phyloP scores from a whole-genome alignment of 2,113 vertebrate species.

The Erpornis zantholeuca region DNA sequence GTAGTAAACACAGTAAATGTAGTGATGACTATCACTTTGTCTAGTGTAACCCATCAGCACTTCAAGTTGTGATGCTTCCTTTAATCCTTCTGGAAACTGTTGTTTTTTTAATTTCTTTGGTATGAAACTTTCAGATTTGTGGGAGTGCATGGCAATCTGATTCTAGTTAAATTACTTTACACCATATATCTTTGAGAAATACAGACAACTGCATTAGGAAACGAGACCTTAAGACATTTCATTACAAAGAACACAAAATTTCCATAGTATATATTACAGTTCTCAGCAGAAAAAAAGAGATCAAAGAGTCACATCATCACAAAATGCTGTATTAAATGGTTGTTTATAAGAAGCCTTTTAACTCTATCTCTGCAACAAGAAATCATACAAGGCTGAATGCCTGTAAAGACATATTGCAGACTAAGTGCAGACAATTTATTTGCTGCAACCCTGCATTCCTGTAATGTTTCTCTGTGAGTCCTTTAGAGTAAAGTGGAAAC shows the following conservation, averaged over 20 bases:
- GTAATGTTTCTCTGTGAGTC: conserved; percentile 57
- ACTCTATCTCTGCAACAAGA: conserved; percentile 44
- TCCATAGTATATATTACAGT: not conserved
- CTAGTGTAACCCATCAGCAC: not conserved
- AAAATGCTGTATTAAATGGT: conserved; percentile 14
- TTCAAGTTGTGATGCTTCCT: not conserved
- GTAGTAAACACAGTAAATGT: not conserved
- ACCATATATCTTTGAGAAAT: not conserved
- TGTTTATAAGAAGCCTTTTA: conserved; percentile 52
- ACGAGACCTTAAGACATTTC: conserved; percentile 11
- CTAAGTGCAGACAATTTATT: conserved; percentile 59
- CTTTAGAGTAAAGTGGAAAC: conserved; percentile 72
- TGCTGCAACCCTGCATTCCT: conserved; percentile 64
- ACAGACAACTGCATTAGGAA: not conserved
- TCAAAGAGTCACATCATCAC: conserved; percentile 1
- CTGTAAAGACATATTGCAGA: conserved; percentile 38
- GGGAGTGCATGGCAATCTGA: not conserved
- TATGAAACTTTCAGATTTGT: not conserved
- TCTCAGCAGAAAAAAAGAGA: conserved; percentile 39
- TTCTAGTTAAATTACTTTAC: not conserved
- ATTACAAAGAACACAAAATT: conserved; percentile 8
- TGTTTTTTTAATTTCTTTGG: not conserved
- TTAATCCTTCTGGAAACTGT: not conserved
- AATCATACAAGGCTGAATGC: not conserved
- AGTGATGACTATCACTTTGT: not conserved